These are phyloP conservation scores for Campoplex nolae DNA, from an alignment of 2,888 invertebrate genomes.

Conservation along the genomic window DNA sequence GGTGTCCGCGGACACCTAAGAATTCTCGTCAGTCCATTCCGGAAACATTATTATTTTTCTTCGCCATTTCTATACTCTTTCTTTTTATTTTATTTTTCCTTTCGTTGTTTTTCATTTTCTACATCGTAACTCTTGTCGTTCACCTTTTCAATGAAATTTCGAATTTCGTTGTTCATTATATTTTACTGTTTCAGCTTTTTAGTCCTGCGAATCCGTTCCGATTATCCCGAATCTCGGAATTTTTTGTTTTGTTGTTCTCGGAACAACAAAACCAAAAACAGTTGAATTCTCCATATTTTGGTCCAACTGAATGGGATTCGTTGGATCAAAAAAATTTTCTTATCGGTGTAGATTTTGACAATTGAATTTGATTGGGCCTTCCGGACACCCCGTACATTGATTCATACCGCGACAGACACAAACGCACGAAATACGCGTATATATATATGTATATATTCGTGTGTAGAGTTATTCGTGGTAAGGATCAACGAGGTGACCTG, in stretches of 20 bases:
- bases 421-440: not conserved
- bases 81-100: not conserved
- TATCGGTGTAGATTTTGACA: not conserved
- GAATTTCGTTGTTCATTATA: too few relatives aligned
- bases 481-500: conserved; percentile 59
- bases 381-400: not conserved
- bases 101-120: not conserved
- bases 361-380: not conserved
- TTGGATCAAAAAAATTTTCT: too few relatives aligned
- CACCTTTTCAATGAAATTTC: not conserved
- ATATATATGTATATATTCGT: not conserved
- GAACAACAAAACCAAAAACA: too few relatives aligned
- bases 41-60: not conserved
- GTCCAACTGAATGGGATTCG: too few relatives aligned
- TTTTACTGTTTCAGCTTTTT: not conserved
- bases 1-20: not conserved
- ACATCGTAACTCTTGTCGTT: not conserved
- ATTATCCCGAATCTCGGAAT: not conserved
- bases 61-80: not conserved
- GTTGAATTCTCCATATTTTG: too few relatives aligned
- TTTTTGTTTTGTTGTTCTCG: not conserved
- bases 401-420: not conserved
- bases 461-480: conserved; percentile 38
- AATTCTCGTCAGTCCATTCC: not conserved
- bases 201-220: not conserved